Percentiles rank a stretch among this genome's conserved stretches.
These are phyloP conservation scores for Ophion obscuratus DNA, from an alignment of 2,888 invertebrate species.

Conservation along the genomic window DNA sequence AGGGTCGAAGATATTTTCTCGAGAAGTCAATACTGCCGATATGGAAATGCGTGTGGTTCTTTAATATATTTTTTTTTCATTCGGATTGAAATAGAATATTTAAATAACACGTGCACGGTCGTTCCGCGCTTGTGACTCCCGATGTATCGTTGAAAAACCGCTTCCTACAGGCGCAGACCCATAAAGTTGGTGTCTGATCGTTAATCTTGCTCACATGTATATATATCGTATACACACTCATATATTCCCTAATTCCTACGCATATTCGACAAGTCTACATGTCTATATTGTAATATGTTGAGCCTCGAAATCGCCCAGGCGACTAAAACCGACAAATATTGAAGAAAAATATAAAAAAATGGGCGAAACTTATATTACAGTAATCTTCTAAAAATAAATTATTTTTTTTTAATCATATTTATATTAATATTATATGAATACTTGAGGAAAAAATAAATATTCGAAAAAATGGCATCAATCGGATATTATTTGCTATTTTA, in stretches of 20 bases:
- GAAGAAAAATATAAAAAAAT: constrained; percentile 10
- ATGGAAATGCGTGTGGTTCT: constrained; percentile 48
- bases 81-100: constrained; percentile 31
- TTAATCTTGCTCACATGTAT: constrained; percentile 28
- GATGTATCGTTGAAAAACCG: constrained; percentile 54
- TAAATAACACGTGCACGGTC: constrained; percentile 45
- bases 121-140: constrained; percentile 39
- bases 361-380: too few relatives aligned
- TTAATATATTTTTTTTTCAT: constrained; percentile 11
- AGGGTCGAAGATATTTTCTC: constrained; percentile 31
- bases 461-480: neutral
- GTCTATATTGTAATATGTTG: constrained; percentile 35
- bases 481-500: too few relatives aligned
- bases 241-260: constrained; percentile 50
- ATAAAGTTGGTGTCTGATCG: constrained; percentile 35
- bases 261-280: constrained; percentile 25
- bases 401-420: too few relatives aligned
- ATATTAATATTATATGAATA: neutral
- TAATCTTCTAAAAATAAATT: too few relatives aligned
- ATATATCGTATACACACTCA: constrained; percentile 14
- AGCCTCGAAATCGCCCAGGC: neutral
- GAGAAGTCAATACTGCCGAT: constrained; percentile 27
- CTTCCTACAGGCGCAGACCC: constrained; percentile 55
- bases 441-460: neutral
- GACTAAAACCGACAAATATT: neutral